These are phyloP conservation scores for Bellardia bayeri DNA, from an alignment of 2,888 invertebrate genomes.

Conservation along the genomic window DNA sequence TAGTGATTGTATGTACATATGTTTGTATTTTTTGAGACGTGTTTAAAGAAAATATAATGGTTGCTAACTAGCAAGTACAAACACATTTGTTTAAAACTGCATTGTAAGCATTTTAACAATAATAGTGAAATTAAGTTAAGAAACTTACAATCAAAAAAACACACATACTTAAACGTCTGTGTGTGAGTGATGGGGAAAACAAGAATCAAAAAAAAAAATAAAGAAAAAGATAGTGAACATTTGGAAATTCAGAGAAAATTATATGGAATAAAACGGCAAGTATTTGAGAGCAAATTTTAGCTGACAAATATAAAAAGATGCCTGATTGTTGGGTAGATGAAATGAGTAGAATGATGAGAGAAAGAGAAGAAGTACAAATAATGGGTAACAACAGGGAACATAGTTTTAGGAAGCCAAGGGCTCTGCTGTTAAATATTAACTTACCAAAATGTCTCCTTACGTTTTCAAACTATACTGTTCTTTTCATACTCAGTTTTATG, in stretches of 20 bases:
- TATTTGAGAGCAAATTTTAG: background rate
- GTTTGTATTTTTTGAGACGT: constrained; percentile 5
- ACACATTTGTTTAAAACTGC: constrained; percentile 32
- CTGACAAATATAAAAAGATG: background rate
- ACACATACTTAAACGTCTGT: background rate
- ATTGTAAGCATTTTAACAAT: constrained; percentile 21
- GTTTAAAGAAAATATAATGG: constrained; percentile 25
- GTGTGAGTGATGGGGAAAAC: background rate
- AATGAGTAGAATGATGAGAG: too few species aligned
- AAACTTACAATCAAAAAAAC: background rate
- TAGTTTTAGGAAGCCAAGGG: too few species aligned
- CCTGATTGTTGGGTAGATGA: background rate
- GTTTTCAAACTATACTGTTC: too few species aligned
- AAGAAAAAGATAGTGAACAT: background rate
- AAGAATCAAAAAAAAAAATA: background rate
- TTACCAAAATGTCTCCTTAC: too few species aligned
- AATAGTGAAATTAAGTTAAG: constrained; percentile 51
- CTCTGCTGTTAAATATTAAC: too few species aligned
- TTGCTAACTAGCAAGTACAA: constrained; percentile 16
- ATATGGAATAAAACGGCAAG: background rate
- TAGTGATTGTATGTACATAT: background rate
- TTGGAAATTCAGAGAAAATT: background rate
- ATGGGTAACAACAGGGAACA: too few species aligned
- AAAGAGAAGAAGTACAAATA: too few species aligned
- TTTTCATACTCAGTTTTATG: too few species aligned